A percentile compares a stretch with the other conserved stretches of the same genome.
Conservation (phyloP, 2,797 vertebrate genomes). For the Caiman crocodilus region DNA sequence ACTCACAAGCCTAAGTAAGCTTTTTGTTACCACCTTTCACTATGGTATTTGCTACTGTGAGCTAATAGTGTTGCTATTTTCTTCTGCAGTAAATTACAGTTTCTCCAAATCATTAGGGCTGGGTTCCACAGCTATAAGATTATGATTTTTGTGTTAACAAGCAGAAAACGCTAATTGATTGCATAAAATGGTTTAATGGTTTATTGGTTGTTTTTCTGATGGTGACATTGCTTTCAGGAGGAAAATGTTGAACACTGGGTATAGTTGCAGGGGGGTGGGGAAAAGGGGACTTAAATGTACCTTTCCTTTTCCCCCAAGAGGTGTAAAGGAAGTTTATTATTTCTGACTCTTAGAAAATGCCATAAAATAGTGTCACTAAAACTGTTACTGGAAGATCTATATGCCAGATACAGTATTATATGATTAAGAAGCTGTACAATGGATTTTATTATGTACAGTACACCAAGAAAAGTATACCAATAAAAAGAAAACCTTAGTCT, state of each 20-base stretch:
- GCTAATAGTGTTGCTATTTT: not conserved
- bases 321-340: not conserved
- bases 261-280: not conserved
- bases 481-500: conserved; percentile 40
- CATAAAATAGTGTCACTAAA: conserved; percentile 13
- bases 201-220: conserved; percentile 22
- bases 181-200: conserved; percentile 29
- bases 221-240: not conserved
- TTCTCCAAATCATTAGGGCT: conserved; percentile 49
- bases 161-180: conserved; percentile 57
- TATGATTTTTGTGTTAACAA: conserved; percentile 63
- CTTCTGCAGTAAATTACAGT: conserved; percentile 37
- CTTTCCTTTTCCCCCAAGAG: not conserved
- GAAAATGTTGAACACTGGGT: not conserved
- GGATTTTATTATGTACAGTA: conserved; percentile 55
- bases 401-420: not conserved
- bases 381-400: not conserved
- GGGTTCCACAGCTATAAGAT: not conserved
- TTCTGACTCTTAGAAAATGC: not conserved
- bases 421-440: conserved; percentile 45
- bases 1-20: not conserved
- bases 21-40: conserved; percentile 8
- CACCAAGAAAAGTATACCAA: conserved; percentile 37
- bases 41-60: conserved; percentile 28
- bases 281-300: not conserved